Evolutionary conservation across 35 echinoderm and acorn worm genomes (phyloP), one percentile per base, ranked within the genome.

Genomic region (Ptychodera flava): DNA sequence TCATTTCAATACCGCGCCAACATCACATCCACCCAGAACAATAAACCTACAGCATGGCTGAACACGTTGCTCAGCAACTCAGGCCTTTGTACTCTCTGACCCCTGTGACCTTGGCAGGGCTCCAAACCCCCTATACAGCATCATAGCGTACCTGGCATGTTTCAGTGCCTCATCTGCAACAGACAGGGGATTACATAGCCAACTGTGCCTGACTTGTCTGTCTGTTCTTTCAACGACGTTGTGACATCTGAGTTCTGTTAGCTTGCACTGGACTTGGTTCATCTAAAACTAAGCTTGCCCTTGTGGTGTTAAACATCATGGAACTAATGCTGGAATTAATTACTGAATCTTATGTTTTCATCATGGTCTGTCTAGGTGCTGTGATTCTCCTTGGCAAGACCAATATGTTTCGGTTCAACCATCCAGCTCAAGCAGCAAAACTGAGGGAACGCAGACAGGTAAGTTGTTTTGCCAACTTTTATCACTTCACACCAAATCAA

Each of bases 321-420:
- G 45, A 64, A 22, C 22, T 64, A 22, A 64, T 64, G 22, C 22
- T 64, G 45, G 45, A 64, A 64, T 22, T 64, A 64, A 12, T 64
- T 82, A 16, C 80, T 82, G 32, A 36, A 83, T 36, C 34, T 35
- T 37, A 10, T 83, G 1, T 28, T 37, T 36, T 37, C n/a, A 0
- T 37, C 37, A 32, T 32, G 31, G 0, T 10, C 1, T 28, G 29
- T 84, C 15, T 81, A 98, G 95, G 95, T 90, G 95, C 95, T 94
- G 95, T 99, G 30, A 92, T 99, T 15, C 79, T 99, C 6, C 53
- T 99, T 1, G 96, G 96, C 6, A 99, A 92, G 77, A 94, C 96
- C 15, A 99, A 99, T 87, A 99, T 99, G 96, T 99, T 94, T 79
- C 86, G 96, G 36, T 99, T 99, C 87, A 99, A 99, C 86, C 90